Evolutionary conservation across 2,797 vertebrate species (phyloP).

Genomic region (Potorous gilbertii): DNA sequence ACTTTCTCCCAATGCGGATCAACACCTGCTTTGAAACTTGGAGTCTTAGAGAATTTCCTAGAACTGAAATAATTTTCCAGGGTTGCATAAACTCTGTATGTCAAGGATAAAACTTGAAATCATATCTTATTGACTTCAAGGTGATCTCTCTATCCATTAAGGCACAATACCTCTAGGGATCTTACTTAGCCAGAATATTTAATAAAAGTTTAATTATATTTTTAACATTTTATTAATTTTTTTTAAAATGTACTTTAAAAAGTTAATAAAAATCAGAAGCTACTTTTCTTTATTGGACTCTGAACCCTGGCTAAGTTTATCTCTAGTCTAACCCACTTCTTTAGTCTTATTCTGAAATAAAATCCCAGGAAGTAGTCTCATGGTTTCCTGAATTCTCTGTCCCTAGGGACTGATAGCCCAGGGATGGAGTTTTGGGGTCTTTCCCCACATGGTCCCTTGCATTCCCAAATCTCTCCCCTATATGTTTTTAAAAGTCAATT

Average conservation of each 20-base stretch:
- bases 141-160: background rate
- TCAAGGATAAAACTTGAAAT: background rate
- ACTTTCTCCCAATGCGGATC: background rate
- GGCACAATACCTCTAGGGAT: too few relatives aligned
- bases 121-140: background rate
- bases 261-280: background rate
- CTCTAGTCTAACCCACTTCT: background rate
- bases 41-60: background rate
- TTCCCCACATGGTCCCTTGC: background rate
- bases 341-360: background rate
- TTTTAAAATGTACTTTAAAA: too few relatives aligned
- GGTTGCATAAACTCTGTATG: background rate
- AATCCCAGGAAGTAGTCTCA: background rate
- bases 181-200: background rate
- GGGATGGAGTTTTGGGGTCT: background rate
- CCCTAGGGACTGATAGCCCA: background rate
- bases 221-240: too few relatives aligned
- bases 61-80: background rate
- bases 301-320: too few relatives aligned
- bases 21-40: background rate
- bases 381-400: background rate
- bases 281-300: background rate
- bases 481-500: background rate
- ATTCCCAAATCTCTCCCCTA: background rate
- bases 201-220: background rate